phyloP scores from a whole-genome alignment of 2,888 invertebrate species.

The Danaus chrysippus region DNA sequence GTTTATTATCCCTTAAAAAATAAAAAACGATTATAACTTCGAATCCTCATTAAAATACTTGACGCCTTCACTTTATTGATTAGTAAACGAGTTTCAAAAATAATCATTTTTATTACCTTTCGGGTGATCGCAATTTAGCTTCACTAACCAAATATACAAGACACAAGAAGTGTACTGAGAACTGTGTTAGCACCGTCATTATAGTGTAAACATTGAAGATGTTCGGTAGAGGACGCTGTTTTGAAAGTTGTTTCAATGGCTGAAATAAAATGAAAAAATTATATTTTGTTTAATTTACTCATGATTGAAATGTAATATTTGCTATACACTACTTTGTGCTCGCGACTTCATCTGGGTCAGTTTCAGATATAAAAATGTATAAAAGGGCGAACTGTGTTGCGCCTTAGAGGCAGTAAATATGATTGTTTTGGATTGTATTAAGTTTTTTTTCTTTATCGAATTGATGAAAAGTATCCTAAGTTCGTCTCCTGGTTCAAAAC shows the following conservation, averaged over 20 bases:
- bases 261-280: conserved; percentile 51
- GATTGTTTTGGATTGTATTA: no score
- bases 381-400: no score
- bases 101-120: conserved; percentile 67
- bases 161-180: conserved; percentile 95
- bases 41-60: not conserved
- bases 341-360: no score
- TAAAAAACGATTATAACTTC: conserved; percentile 6
- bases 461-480: no score
- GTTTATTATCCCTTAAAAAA: conserved; percentile 76
- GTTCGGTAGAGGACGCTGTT: conserved; percentile 96
- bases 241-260: conserved; percentile 95
- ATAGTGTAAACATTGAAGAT: conserved; percentile 99
- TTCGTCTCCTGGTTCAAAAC: no score
- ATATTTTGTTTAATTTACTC: no score
- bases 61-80: not conserved
- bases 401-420: no score
- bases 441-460: no score
- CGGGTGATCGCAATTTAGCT: conserved; percentile 85
- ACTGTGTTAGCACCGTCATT: conserved; percentile 95
- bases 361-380: no score
- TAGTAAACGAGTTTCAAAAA: not conserved
- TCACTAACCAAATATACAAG: conserved; percentile 93
- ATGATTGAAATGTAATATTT: no score
- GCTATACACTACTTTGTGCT: no score